A percentile compares a stretch with the other conserved stretches of the same genome.
These are phyloP conservation scores for Accipiter virgatus DNA, from an alignment of 2,113 vertebrate genomes.

Conservation along the genomic window DNA sequence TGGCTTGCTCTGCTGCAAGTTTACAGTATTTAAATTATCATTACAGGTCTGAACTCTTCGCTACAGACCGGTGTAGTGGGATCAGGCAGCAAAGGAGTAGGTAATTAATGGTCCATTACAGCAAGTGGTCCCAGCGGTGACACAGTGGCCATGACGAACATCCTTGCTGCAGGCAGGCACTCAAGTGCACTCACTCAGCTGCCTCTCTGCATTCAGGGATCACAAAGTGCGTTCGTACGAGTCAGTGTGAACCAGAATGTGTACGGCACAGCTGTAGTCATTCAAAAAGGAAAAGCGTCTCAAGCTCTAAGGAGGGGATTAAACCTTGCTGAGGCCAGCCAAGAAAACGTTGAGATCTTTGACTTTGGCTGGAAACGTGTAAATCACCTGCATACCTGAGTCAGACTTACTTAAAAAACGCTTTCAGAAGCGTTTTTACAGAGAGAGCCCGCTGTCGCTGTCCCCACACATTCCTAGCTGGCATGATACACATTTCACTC, in stretches of 20 bases:
- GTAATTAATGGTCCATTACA: background rate
- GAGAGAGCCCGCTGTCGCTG: background rate
- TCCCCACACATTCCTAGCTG: background rate
- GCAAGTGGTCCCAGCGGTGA: background rate
- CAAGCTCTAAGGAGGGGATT: background rate
- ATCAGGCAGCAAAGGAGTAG: background rate
- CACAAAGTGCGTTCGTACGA: rapidly evolving
- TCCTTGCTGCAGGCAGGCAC: background rate
- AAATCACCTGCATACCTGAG: background rate
- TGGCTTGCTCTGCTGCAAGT: background rate
- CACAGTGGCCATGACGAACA: rapidly evolving
- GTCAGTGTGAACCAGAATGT: background rate
- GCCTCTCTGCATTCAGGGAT: background rate
- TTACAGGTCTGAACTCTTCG: background rate
- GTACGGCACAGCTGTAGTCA: background rate
- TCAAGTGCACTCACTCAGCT: background rate
- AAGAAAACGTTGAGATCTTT: background rate
- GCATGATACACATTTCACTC: background rate
- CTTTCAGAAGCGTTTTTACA: background rate
- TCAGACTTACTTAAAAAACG: background rate
- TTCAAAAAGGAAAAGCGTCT: background rate
- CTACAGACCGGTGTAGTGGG: background rate
- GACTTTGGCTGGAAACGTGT: background rate
- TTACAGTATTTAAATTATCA: background rate
- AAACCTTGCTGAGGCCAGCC: background rate